Evolutionary conservation across 2,113 vertebrate genomes (phyloP).

Genomic region (Engraulis encrasicolus): DNA sequence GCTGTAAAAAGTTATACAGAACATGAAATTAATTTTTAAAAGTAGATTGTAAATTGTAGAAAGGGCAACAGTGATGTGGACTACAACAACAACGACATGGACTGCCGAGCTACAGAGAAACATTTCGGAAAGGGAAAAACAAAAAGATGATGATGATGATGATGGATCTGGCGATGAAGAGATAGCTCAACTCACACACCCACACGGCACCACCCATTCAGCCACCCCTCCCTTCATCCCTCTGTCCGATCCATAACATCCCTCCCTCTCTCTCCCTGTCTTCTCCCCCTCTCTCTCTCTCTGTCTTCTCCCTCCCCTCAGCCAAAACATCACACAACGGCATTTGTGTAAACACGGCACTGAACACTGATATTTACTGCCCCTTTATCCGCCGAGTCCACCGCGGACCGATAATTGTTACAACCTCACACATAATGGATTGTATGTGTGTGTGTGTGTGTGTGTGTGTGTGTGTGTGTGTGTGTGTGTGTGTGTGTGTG

Average conservation of each 20-base stretch:
- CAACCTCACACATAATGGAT: slow-evolving; percentile 12
- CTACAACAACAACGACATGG: too few species aligned
- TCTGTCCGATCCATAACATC: too few species aligned
- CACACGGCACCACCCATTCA: neutral
- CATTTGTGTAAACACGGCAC: neutral
- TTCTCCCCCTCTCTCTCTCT: too few species aligned
- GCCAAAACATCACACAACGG: neutral
- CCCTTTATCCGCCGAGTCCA: neutral
- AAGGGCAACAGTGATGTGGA: too few species aligned
- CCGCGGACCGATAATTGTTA: neutral
- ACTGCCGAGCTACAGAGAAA: neutral
- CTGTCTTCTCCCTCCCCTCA: neutral
- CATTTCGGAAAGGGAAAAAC: neutral
- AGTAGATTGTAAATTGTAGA: too few species aligned
- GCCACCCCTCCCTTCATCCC: neutral
- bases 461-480: slow-evolving; percentile 33
- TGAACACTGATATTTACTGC: neutral
- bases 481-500: slow-evolving; percentile 37
- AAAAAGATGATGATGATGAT: slow-evolving; percentile 4
- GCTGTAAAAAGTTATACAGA: too few species aligned
- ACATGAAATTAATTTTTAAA: too few species aligned
- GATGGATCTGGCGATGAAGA: slow-evolving; percentile 15
- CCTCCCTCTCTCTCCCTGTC: too few species aligned
- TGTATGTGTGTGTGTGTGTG: slow-evolving; percentile 28
- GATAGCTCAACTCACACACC: neutral